phyloP scores from a whole-genome alignment of 2,888 invertebrate species.

The Aromia moschata region DNA sequence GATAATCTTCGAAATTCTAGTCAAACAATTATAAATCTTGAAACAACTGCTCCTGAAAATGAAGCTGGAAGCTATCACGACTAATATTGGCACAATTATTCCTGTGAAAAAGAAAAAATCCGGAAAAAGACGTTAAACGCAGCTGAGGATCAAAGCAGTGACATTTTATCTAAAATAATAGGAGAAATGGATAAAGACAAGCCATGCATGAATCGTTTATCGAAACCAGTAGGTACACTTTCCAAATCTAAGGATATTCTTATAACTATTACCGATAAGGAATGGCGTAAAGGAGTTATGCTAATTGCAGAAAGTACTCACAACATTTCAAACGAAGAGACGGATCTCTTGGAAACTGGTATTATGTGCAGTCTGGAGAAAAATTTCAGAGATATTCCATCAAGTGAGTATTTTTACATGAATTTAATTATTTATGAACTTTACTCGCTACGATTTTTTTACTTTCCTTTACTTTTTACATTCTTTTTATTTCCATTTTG shows the following conservation, averaged over 20 bases:
- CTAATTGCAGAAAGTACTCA: conserved; percentile 31
- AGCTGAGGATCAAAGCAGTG: conserved; percentile 6
- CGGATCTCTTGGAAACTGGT: too few species aligned
- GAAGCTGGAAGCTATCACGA: too few species aligned
- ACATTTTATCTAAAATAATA: conserved; percentile 41
- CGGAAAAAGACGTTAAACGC: not conserved
- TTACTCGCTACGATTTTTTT: too few species aligned
- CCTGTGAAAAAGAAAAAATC: not conserved
- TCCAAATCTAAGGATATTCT: conserved; percentile 17
- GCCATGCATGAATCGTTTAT: conserved; percentile 11
- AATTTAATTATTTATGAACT: too few species aligned
- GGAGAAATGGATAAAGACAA: conserved; percentile 38
- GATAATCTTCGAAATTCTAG: conserved; percentile 10
- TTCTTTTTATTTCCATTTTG: conserved; percentile 29
- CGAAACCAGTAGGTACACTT: not conserved
- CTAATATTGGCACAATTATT: too few species aligned
- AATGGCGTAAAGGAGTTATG: conserved; percentile 31
- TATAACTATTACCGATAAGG: conserved; percentile 24
- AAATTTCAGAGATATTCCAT: not conserved
- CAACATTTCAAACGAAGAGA: not conserved
- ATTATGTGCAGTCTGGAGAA: not conserved
- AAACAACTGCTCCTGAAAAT: too few species aligned
- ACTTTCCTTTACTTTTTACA: too few species aligned
- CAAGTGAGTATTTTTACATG: too few species aligned
- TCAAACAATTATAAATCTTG: too few species aligned